Base-by-base conservation (phyloP, 2,113 vertebrate genomes). In the Platysteira castanea region DNA sequence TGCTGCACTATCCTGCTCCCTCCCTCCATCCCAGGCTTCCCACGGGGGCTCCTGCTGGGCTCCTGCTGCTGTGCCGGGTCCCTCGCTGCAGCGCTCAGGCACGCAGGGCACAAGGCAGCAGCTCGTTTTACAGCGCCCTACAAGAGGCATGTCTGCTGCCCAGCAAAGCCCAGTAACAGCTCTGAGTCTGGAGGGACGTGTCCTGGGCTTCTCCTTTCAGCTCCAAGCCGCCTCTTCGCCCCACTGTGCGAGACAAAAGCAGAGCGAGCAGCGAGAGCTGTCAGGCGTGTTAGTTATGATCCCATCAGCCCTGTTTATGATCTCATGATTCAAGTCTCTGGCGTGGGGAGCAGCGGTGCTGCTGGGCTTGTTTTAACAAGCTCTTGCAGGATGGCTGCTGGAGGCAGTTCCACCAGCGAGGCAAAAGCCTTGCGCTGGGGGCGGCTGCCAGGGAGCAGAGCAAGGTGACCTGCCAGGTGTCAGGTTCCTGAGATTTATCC, bases 371-470 rank as follows among this genome's bases (percentile, higher is more conserved):
- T 78, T 93, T 81, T 67, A 75, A 75, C 61, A 68, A 81, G 86
- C 60, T 71, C 60, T 74, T 53, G 59, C 60, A 56, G 89, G 83
- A 15, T 1, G 39, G 77, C 71, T 67, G 84, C 80, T 63, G 84
- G 24, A 67, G 52, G 50, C 39, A 15, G 50, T 1, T 1, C 9
- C n/a, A 16, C 22, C 0, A 1, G 23, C 0, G 10, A 86, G 73
- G 54, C 0, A 2, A 57, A 63, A 76, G 15, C 53, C 46, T 33
- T 20, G 69, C 0, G 0, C 31, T 8, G 9, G n/a, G 9, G 1
- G 59, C 0, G 4, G 70, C 37, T 23, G 35, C 4, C 0, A 0
- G 56, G 82, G 28, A 85, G 54, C 83, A 15, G 56, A 24, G 65
- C 64, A 78, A 61, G 81, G 87, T 87, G 91, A 95, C 86, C 69